phyloP scores from a whole-genome alignment of 1,140 invertebrate genomes.

The Rhopalosiphum maidis region DNA sequence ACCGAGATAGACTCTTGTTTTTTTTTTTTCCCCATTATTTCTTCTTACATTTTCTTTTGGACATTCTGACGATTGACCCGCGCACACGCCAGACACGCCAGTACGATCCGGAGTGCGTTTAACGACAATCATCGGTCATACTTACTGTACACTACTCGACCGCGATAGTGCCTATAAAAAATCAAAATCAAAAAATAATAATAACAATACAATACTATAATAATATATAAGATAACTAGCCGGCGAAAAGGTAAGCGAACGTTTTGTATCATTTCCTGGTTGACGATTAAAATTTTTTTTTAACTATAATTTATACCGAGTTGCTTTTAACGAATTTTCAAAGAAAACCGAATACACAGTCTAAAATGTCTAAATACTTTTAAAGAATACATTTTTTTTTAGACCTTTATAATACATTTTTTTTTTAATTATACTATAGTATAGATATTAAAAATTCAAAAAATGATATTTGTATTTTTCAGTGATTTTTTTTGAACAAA shows the following conservation, averaged over 20 bases:
- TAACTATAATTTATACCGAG: not conserved
- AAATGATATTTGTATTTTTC: not conserved
- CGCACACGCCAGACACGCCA: not conserved
- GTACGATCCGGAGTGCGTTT: not conserved
- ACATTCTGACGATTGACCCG: not conserved
- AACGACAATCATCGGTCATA: not conserved
- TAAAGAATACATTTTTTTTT: not conserved
- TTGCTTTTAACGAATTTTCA: not conserved
- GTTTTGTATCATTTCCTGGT: not conserved
- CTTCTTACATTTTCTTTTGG: conserved; percentile 35
- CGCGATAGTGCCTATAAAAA: not conserved
- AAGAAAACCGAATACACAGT: too few species aligned
- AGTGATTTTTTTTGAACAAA: not conserved
- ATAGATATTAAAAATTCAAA: not conserved
- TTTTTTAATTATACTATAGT: not conserved
- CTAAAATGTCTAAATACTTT: not conserved
- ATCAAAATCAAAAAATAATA: not conserved
- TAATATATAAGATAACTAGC: not conserved
- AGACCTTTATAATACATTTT: not conserved
- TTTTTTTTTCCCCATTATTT: not conserved
- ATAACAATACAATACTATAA: not conserved
- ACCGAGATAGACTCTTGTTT: not conserved
- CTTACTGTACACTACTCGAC: not conserved
- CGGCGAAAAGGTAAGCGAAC: not conserved
- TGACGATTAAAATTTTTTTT: not conserved